Conservation (phyloP, 1,140 invertebrate genomes). For the Halyomorpha halys region DNA sequence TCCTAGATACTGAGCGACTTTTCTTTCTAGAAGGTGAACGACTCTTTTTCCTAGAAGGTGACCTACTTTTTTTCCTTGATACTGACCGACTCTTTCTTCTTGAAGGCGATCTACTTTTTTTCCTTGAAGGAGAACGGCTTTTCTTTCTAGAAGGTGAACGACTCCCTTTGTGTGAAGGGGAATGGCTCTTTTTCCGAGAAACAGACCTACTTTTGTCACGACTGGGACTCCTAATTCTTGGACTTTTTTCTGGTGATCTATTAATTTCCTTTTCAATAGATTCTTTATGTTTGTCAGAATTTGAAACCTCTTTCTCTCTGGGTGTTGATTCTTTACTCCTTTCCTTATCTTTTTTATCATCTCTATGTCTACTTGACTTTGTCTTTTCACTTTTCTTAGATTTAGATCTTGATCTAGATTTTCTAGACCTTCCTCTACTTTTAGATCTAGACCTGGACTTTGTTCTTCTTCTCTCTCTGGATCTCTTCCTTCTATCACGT, state of each 20-base stretch:
- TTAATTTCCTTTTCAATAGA: slow-evolving; percentile 18
- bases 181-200: slow-evolving; percentile 20
- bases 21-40: slow-evolving; percentile 26
- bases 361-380: slow-evolving; percentile 37
- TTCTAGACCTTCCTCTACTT: slow-evolving; percentile 36
- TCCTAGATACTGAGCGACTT: slow-evolving; percentile 25
- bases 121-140: slow-evolving; percentile 19
- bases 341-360: slow-evolving; percentile 36
- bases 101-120: slow-evolving; percentile 22
- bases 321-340: slow-evolving; percentile 30
- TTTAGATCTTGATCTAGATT: slow-evolving; percentile 34
- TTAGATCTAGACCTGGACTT: slow-evolving; percentile 47
- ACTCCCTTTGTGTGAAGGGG: slow-evolving; percentile 20
- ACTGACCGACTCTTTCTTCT: slow-evolving; percentile 24
- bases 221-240: slow-evolving; percentile 1
- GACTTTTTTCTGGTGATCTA: slow-evolving; percentile 8
- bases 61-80: slow-evolving; percentile 22
- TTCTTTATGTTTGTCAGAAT: slow-evolving; percentile 34
- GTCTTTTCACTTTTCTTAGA: slow-evolving; percentile 35
- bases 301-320: slow-evolving; percentile 34
- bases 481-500: slow-evolving; percentile 39
- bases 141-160: slow-evolving; percentile 20
- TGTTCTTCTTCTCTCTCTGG: slow-evolving; percentile 42
- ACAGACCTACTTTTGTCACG: slow-evolving; percentile 20
- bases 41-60: slow-evolving; percentile 22